Conservation (phyloP, 2,113 vertebrate genomes). For the Notarius lentiginosus region DNA sequence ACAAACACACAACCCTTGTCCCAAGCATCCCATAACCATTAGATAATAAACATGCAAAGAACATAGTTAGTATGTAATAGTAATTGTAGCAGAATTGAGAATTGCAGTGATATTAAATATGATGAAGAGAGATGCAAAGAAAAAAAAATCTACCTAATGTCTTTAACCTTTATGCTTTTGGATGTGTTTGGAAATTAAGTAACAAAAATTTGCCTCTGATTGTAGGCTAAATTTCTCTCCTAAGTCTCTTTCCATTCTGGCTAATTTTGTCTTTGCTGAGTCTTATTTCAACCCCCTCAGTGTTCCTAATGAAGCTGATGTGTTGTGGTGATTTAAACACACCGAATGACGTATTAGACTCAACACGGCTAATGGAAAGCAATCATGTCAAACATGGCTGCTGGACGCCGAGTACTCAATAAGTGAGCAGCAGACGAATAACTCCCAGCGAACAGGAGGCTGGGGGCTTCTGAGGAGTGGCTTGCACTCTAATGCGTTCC, state of each 20-base stretch:
- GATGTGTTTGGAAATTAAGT: background rate
- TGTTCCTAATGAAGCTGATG: conserved; percentile 44
- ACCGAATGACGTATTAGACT: conserved; percentile 71
- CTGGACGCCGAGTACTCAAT: conserved; percentile 84
- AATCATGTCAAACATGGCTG: conserved; percentile 94
- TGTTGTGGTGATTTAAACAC: conserved; percentile 59
- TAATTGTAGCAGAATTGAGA: background rate
- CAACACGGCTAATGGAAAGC: conserved; percentile 93
- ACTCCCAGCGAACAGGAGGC: conserved; percentile 95
- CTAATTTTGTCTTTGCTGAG: conserved; percentile 23
- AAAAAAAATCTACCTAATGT: background rate
- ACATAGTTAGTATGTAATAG: background rate
- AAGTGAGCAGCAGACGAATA: conserved; percentile 94
- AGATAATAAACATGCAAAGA: conserved; percentile 22
- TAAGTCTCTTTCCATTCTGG: background rate
- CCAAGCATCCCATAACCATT: conserved; percentile 29
- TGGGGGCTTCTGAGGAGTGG: conserved; percentile 79
- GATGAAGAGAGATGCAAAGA: background rate
- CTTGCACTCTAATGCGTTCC: conserved; percentile 92
- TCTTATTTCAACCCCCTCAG: conserved; percentile 30
- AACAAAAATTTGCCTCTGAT: conserved; percentile 2
- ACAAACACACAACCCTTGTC: conserved; percentile 59
- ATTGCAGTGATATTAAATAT: background rate
- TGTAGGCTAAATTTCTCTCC: background rate
- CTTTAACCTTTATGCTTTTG: background rate